A percentile compares a stretch with the other conserved stretches of the same genome.
These are phyloP conservation scores for Lepus europaeus DNA, from an alignment of 2,113 vertebrate species.

Conservation along the genomic window DNA sequence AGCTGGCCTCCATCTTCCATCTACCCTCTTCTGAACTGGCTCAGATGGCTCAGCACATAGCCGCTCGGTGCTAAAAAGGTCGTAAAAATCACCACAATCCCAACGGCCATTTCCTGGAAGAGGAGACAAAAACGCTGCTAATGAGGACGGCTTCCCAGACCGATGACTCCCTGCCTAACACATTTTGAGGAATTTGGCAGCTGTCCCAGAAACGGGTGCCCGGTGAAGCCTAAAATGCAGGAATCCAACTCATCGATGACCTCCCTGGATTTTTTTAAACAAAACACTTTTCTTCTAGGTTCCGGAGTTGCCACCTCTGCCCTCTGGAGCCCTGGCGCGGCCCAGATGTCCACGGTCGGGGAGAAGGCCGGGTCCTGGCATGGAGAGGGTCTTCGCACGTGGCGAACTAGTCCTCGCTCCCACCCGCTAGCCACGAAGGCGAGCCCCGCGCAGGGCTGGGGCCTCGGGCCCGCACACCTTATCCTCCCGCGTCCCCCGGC, in stretches of 20 bases:
- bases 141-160: neutral
- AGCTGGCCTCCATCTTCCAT: neutral
- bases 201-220: neutral
- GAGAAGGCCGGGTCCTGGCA: neutral
- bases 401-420: fast-evolving
- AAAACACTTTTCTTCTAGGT: neutral
- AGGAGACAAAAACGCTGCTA: neutral
- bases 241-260: neutral
- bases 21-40: conserved; percentile 35
- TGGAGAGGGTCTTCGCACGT: fast-evolving
- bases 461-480: too few relatives aligned
- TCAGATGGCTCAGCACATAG: neutral
- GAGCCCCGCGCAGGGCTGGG: too few relatives aligned
- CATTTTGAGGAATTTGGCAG: neutral
- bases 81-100: neutral
- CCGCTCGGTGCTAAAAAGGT: neutral
- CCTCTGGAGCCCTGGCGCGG: neutral
- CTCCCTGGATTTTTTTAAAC: neutral
- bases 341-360: neutral
- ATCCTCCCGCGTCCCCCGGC: neutral
- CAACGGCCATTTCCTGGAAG: conserved; percentile 43
- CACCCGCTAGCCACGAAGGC: too few relatives aligned
- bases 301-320: neutral
- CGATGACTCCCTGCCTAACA: neutral
- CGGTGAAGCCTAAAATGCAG: neutral